Evolutionary conservation across 2,797 vertebrate species (phyloP), one percentile per base, ranked within the genome.

Genomic region (Gymnodraco acuticeps): DNA sequence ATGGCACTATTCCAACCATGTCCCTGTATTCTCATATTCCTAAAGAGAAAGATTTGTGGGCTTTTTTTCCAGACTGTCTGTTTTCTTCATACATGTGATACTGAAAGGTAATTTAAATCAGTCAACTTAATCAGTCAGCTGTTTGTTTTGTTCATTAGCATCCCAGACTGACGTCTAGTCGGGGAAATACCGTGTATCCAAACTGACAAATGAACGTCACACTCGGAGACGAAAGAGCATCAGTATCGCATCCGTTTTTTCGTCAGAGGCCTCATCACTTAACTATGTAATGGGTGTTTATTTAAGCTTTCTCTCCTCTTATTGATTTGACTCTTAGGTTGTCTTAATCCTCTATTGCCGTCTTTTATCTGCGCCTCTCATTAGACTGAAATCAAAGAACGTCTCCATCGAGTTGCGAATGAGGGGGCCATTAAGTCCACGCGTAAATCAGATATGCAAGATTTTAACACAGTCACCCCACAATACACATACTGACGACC

Each of bases 401-500:
- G 58, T 68, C 69, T 81, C 61, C 59, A 78, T 68, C 56, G 13
- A 52, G 80, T 72, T 43, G 74, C 19, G 12, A 80, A 59, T 6
- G 47, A 64, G 33, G 17, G 47, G 66, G 50, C 56, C 62, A 64
- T 80, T 71, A 59, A 10, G 54, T 73, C 68, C 68, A 64, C 55
- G 73, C 78, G 52, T 56, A 77, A 83, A 89, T 78, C 72, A 77
- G 84, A 80, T 83, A 64, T 53, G 68, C 71, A 66, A 53, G 73
- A 45, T 68, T 70, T 63, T 61, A 82, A 80, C 72, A 19, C 66
- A 8, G 59, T 67, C 65, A 51, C 15, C 5, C 2, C 19, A 62
- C 80, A 92, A 87, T 91, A 89, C 85, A 90, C 90, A 89, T 41
- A 53, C 68, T 14, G 67, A 9, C 20, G 19, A 66, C 54, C 31